Conservation (phyloP, 2,797 vertebrate genomes). For the Macrochelys suwanniensis region DNA sequence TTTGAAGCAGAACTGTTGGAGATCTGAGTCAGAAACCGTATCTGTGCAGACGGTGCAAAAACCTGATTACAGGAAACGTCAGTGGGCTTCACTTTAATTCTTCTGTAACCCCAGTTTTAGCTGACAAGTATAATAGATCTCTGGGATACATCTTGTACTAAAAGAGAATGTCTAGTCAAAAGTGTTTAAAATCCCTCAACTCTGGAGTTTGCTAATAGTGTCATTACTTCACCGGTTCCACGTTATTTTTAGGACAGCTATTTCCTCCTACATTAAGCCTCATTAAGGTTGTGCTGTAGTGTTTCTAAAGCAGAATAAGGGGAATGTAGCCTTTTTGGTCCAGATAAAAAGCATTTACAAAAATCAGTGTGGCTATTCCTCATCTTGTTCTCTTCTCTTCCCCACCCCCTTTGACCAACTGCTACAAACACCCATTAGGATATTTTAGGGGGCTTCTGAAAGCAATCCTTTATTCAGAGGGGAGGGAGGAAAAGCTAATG, state of each 20-base stretch:
- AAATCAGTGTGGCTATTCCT: rapidly evolving
- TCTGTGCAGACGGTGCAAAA: slow-evolving; percentile 63
- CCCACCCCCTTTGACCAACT: background rate
- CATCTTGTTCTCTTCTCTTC: rapidly evolving
- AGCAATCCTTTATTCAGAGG: slow-evolving; percentile 45
- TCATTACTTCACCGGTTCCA: slow-evolving; percentile 22
- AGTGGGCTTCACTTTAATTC: slow-evolving; percentile 60
- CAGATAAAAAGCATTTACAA: background rate
- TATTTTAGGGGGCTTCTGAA: background rate
- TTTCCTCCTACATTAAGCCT: slow-evolving; percentile 67
- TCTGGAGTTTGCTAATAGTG: slow-evolving; percentile 55
- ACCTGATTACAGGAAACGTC: slow-evolving; percentile 73
- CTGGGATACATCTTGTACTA: slow-evolving; percentile 54
- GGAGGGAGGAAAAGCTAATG: background rate
- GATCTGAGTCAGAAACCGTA: slow-evolving; percentile 54
- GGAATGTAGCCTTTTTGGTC: background rate
- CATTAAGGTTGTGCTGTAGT: background rate
- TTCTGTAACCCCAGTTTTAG: slow-evolving; percentile 59
- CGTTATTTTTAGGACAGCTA: slow-evolving; percentile 60
- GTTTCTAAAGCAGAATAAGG: background rate
- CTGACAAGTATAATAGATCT: slow-evolving; percentile 76
- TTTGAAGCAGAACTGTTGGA: slow-evolving; percentile 62
- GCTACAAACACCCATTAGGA: background rate
- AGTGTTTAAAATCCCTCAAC: slow-evolving; percentile 67
- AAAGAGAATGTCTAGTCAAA: slow-evolving; percentile 76